These are phyloP conservation scores for Hylia prasina DNA, from an alignment of 2,113 vertebrate genomes.

Conservation along the genomic window DNA sequence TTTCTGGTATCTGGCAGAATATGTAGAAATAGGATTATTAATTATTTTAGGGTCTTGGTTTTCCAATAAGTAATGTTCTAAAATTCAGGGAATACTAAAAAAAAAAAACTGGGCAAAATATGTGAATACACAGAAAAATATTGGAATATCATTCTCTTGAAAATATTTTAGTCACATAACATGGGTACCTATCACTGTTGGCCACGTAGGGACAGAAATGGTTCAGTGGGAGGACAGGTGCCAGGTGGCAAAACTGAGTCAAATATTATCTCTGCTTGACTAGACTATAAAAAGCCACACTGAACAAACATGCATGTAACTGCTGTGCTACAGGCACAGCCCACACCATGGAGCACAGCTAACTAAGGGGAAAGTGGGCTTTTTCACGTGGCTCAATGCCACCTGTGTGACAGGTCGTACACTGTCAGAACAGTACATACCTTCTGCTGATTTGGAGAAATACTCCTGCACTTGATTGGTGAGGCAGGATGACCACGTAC, in stretches of 20 bases:
- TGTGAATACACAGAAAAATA: background rate
- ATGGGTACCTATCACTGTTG: background rate
- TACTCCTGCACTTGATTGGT: background rate
- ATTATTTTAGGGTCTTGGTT: background rate
- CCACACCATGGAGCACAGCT: background rate
- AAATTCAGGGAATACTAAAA: background rate
- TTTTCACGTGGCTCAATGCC: fast-evolving
- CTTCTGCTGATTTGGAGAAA: conserved; percentile 30
- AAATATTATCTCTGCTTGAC: background rate
- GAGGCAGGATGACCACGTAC: background rate
- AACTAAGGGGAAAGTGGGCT: background rate
- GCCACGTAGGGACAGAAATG: background rate
- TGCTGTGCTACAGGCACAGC: background rate
- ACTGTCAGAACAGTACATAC: background rate
- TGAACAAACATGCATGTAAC: background rate
- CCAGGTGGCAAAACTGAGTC: background rate
- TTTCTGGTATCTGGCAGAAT: background rate
- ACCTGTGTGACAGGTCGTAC: background rate
- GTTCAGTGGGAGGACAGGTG: background rate
- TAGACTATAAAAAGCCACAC: background rate
- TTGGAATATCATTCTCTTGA: background rate
- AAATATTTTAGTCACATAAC: background rate
- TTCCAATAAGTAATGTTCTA: background rate
- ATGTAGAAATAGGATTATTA: background rate
- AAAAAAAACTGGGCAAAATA: background rate